phyloP scores from a whole-genome alignment of 1,140 invertebrate species.

The Papilio aristodemus region DNA sequence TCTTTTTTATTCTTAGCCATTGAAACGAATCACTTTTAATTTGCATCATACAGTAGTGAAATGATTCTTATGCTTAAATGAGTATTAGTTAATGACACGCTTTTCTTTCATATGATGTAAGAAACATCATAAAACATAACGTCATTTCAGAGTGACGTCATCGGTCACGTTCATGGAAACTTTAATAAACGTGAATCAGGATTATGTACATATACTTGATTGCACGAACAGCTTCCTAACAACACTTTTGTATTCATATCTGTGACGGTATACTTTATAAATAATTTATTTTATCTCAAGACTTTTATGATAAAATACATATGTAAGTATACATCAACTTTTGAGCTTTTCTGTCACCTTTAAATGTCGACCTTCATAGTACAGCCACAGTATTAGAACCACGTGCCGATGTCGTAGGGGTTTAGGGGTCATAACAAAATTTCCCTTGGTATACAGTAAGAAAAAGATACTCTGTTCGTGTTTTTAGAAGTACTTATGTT shows the following conservation, averaged over 20 bases:
- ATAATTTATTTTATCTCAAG: constrained; percentile 8
- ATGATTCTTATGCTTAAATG: no score
- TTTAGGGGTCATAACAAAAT: background rate
- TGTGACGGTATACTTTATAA: background rate
- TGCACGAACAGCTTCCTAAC: constrained; percentile 33
- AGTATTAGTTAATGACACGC: background rate
- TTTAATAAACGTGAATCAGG: constrained; percentile 40
- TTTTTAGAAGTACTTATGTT: no score
- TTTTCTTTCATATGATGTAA: constrained; percentile 4
- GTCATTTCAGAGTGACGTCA: constrained; percentile 32
- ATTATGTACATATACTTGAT: constrained; percentile 35
- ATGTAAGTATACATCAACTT: background rate
- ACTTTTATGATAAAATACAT: constrained; percentile 2
- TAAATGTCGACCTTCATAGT: background rate
- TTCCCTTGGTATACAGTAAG: no score
- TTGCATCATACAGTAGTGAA: no score
- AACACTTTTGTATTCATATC: constrained; percentile 34
- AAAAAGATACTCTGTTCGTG: no score
- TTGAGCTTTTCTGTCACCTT: background rate
- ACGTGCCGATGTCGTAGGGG: background rate
- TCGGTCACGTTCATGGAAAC: constrained; percentile 42
- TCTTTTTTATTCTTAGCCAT: no score
- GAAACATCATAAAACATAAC: constrained; percentile 3
- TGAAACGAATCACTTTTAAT: no score
- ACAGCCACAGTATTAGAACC: background rate